These are phyloP conservation scores for Ceyx erithaca DNA, from an alignment of 2,797 vertebrate species.

Conservation along the genomic window DNA sequence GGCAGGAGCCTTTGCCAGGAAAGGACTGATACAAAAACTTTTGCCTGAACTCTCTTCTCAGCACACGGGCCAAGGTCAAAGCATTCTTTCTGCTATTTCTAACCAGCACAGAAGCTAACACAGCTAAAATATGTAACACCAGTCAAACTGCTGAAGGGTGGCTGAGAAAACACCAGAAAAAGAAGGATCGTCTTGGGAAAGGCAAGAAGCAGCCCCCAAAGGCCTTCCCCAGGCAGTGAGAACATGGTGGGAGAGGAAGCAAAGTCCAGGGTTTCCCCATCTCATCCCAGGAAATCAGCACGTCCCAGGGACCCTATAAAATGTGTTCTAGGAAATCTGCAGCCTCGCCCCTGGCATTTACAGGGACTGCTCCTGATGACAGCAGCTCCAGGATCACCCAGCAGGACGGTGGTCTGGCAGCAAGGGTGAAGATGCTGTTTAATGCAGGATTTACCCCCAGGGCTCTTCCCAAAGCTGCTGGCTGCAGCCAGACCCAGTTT, in stretches of 20 bases:
- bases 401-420: accelerated
- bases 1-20: neutral
- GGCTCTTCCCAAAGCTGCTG: neutral
- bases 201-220: neutral
- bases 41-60: constrained; percentile 28
- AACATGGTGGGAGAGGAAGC: neutral
- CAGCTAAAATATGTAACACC: constrained; percentile 34
- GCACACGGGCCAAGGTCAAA: constrained; percentile 63
- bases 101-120: constrained; percentile 13
- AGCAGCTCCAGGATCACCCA: neutral
- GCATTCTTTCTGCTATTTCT: constrained; percentile 39
- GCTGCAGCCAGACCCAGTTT: neutral
- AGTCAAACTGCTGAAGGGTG: neutral
- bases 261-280: neutral
- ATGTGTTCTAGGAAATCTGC: neutral
- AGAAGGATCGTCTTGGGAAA: neutral
- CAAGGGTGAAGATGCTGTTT: neutral
- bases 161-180: constrained; percentile 19
- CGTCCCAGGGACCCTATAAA: neutral
- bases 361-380: neutral
- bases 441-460: accelerated
- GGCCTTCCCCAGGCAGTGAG: neutral
- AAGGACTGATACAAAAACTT: constrained; percentile 49
- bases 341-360: neutral
- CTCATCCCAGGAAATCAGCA: neutral